These are phyloP conservation scores for Montipora cactus DNA, from an alignment of 64 coral and sea anemone species.

Conservation along the genomic window DNA sequence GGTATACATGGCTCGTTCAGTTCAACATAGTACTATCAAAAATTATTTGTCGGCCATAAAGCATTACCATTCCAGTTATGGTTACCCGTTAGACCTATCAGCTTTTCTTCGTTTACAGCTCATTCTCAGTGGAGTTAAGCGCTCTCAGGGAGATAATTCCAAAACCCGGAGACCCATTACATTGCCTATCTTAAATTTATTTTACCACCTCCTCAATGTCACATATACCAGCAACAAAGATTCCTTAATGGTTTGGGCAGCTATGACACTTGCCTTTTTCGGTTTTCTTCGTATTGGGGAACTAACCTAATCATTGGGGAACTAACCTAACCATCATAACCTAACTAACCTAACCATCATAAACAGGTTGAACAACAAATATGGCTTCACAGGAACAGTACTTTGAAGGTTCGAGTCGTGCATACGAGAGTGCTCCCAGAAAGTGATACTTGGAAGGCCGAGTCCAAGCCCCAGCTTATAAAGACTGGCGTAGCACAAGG, in stretches of 20 bases:
- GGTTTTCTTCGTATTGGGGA: not conserved
- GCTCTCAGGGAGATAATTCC: not conserved
- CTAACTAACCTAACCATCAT: no score
- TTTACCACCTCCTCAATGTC: not conserved
- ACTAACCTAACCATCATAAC: not conserved
- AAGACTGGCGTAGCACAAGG: no score
- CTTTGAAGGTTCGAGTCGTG: no score
- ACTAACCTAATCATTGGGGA: not conserved
- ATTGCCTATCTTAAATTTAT: not conserved
- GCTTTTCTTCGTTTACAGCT: no score
- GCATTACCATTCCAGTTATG: not conserved
- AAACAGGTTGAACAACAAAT: no score
- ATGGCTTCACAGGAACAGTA: no score
- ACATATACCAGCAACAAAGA: not conserved
- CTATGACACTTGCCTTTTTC: conserved; percentile 59
- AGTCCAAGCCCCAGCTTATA: no score
- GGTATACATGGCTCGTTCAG: not conserved
- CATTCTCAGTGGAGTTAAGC: no score
- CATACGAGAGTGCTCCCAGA: no score
- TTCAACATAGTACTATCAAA: conserved; percentile 38
- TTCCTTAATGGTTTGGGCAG: conserved; percentile 50
- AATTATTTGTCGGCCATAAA: conserved; percentile 17
- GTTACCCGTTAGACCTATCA: not conserved
- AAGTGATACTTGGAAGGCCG: no score
- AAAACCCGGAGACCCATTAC: not conserved